Percentiles rank a stretch among this genome's conserved stretches.
These are phyloP conservation scores for Cynopterus brachyotis DNA, from an alignment of 2,113 vertebrate species.

Conservation along the genomic window DNA sequence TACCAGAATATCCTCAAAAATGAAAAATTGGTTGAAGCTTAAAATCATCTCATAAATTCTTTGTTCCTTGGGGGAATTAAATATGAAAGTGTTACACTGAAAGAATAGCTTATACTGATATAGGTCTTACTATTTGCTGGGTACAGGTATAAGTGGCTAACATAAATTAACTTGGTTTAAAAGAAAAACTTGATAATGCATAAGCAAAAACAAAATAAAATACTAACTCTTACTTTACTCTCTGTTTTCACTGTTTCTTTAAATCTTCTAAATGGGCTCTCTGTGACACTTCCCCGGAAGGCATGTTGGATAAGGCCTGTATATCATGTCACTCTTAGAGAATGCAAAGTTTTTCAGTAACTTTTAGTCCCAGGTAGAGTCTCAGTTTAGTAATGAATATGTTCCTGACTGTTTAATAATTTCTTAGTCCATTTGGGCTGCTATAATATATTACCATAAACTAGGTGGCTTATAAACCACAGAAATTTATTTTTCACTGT, in stretches of 20 bases:
- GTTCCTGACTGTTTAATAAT: not conserved
- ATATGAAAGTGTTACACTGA: not conserved
- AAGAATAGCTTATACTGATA: not conserved
- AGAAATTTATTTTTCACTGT: not conserved
- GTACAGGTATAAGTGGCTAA: not conserved
- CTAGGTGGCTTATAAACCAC: not conserved
- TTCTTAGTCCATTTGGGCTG: not conserved
- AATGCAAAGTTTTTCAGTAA: not conserved
- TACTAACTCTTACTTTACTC: not conserved
- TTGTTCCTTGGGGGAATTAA: not conserved
- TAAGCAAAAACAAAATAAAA: not conserved
- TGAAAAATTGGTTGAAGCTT: not conserved
- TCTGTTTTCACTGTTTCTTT: not conserved
- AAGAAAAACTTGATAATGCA: not conserved
- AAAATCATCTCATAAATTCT: not conserved
- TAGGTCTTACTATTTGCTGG: not conserved
- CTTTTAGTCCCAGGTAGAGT: not conserved
- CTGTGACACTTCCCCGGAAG: not conserved
- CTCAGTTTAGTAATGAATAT: not conserved
- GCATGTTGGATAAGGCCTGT: not conserved
- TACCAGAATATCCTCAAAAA: not conserved
- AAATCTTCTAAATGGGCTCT: not conserved
- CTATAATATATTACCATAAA: not conserved
- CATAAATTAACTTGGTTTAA: not conserved
- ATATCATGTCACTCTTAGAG: not conserved